Base-by-base conservation (phyloP, 2,113 vertebrate species). In the Dicaeum eximium region DNA sequence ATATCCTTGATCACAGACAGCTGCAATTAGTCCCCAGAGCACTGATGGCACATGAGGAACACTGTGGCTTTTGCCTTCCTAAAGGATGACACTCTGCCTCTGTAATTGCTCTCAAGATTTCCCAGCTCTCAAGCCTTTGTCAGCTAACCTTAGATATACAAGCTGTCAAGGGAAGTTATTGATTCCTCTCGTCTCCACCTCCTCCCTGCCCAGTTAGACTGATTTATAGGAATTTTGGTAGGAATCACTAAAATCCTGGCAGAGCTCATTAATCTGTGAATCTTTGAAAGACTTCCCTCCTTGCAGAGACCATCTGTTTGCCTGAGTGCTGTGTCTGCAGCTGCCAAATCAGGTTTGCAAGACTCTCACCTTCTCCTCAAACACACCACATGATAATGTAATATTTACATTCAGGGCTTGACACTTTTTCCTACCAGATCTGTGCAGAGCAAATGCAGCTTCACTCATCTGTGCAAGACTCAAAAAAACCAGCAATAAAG, bases 191-290 rank as follows among this genome's bases (percentile, higher is more conserved):
- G 0, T 61, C 54, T 86, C 93, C 61, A 33, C 50, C 51, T 94
- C 65, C 28, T 89, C 61, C 31, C 70, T 88, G 64, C 17, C 47
- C 64, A 24, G 61, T 62, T 50, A 77, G 74, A 61, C 61, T 67
- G 88, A 93, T 96, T 96, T 96, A 88, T 65, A 88, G 75, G 60
- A 92, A 88, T 88, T 96, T 92, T 79, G 54, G 86, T 89, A 67
- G 48, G 61, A 92, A 67, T 16, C 56, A 74, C 77, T 47, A 64
- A 91, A 95, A 92, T 45, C 28, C 53, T 91, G 72, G 71, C 79
- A 71, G 69, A 79, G 20, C n/a, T 93, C 65, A 72, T 91, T 92
- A 85, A 89, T 72, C 45, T 53, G 22, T 65, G 65, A 86, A 77
- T 90, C 85, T 92, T 91, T 65, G 24, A 65, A 74, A 90, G 82